Evolutionary conservation across 2,797 vertebrate species (phyloP).

Genomic region (Neosalanx taihuensis): DNA sequence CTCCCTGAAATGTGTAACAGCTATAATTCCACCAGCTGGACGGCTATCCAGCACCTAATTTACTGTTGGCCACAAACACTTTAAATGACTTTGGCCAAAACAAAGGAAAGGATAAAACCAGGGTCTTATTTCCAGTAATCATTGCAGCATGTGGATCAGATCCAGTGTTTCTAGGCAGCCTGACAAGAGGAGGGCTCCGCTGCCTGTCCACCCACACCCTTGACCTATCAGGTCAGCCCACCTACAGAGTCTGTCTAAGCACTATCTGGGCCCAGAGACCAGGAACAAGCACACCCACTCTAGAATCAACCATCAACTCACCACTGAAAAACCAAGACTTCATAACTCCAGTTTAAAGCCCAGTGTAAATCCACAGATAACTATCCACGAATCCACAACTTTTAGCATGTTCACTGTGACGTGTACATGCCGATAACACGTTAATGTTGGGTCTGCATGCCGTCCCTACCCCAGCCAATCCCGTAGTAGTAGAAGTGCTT

Average conservation of each 20-base stretch:
- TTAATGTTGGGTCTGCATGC: no score
- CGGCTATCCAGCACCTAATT: constrained; percentile 44
- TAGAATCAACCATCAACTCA: no score
- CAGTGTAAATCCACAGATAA: background rate
- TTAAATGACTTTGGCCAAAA: constrained; percentile 52
- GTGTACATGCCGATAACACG: no score
- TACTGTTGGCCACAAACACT: constrained; percentile 54
- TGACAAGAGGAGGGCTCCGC: background rate
- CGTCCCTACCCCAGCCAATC: constrained; percentile 88
- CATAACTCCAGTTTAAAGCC: no score
- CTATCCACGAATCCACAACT: no score
- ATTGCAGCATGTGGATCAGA: constrained; percentile 59
- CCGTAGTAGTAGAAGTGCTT: constrained; percentile 93
- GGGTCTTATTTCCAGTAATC: constrained; percentile 56
- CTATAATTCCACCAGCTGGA: constrained; percentile 43
- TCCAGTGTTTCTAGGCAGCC: constrained; percentile 31
- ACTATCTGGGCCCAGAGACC: background rate
- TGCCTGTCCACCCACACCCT: background rate
- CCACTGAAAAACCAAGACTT: no score
- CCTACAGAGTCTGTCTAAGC: background rate
- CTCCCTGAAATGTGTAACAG: constrained; percentile 30
- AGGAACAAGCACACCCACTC: background rate
- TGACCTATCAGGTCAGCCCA: background rate
- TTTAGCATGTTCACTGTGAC: background rate
- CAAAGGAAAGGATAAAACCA: constrained; percentile 62